These are phyloP conservation scores for Apis cerana DNA, from an alignment of 1,140 invertebrate species.

Conservation along the genomic window DNA sequence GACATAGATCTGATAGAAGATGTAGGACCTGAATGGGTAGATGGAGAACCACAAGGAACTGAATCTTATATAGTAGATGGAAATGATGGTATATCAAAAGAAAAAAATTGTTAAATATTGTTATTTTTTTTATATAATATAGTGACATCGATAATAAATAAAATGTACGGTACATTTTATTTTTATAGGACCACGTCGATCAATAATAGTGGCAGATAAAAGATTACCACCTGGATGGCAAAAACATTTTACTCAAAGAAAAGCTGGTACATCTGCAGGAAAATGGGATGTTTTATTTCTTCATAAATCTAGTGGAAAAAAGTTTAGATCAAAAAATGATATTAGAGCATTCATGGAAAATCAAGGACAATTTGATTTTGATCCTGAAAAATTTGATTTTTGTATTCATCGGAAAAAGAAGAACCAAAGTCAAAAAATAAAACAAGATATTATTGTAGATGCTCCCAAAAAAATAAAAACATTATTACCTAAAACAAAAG, in stretches of 20 bases:
- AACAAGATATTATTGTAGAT: constrained; percentile 63
- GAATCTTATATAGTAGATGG: constrained; percentile 77
- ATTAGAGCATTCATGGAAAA: constrained; percentile 77
- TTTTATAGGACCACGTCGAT: constrained; percentile 79
- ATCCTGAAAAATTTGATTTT: constrained; percentile 80
- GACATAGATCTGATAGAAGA: constrained; percentile 71
- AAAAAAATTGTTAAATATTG: neutral
- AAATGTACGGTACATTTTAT: constrained; percentile 3
- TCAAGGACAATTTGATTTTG: constrained; percentile 74
- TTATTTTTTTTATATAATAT: no score
- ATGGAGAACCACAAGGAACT: constrained; percentile 77
- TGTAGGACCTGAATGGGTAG: constrained; percentile 75
- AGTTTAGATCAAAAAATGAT: constrained; percentile 80
- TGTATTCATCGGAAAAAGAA: constrained; percentile 77
- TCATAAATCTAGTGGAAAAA: constrained; percentile 79
- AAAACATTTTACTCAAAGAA: constrained; percentile 88
- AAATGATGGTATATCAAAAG: constrained; percentile 69
- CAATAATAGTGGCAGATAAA: constrained; percentile 87
- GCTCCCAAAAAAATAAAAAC: constrained; percentile 77
- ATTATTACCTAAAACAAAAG: constrained; percentile 75
- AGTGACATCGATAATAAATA: neutral
- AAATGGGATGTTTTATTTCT: constrained; percentile 91
- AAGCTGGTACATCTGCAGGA: constrained; percentile 85
- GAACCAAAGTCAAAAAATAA: constrained; percentile 54
- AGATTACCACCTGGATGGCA: constrained; percentile 87